Base-by-base conservation (phyloP, 2,888 invertebrate species). In the Hirtodrosophila duncani region DNA sequence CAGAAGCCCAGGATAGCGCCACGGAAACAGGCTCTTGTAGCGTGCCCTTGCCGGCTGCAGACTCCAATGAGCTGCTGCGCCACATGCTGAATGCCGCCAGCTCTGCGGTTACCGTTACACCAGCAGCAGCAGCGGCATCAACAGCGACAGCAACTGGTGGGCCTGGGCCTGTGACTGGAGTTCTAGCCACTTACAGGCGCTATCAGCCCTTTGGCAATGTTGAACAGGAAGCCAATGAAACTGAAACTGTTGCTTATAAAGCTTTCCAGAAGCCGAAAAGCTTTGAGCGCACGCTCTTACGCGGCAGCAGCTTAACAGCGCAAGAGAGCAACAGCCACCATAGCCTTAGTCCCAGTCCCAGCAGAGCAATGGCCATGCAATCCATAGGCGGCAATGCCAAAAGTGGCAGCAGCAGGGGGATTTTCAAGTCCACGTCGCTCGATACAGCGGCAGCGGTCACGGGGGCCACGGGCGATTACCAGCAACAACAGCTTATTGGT, bases 21-120 rank as follows among this genome's bases (percentile, higher is more conserved):
- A 83, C 85, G 0, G 85, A 86, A 45, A 81, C 81, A 26, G 86
- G 86, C 14, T 86, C 86, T 10, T 86, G 86, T 38, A 82, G 83
- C 24, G 86, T 85, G 3, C 86, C 85, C 1, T 34, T 86, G 57
- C 80, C 83, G 16, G 61, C 70, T 16, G 67, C 81, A 3, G 86
- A 85, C 46, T 84, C 85, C 23, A 82, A 79, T 11, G 85, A 85
- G 53, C 75, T 85, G 68, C 77, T 85, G 67, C 85, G 85, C 30
- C 63, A 85, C 27, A 85, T 86, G 85, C 55, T 85, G 30, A 81
- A 68, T 27, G 84, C 86, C 6, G 86, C 86, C 59, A 83, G 82
- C 4, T 70, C 83, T 17, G 82, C 85, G 45, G 80, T 85, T 13
- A 81, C 78, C 2, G 67, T 85, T 13, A 81, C 74, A 9, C 67